phyloP scores from a whole-genome alignment of 2,797 vertebrate genomes.

The Melanogrammus aeglefinus region DNA sequence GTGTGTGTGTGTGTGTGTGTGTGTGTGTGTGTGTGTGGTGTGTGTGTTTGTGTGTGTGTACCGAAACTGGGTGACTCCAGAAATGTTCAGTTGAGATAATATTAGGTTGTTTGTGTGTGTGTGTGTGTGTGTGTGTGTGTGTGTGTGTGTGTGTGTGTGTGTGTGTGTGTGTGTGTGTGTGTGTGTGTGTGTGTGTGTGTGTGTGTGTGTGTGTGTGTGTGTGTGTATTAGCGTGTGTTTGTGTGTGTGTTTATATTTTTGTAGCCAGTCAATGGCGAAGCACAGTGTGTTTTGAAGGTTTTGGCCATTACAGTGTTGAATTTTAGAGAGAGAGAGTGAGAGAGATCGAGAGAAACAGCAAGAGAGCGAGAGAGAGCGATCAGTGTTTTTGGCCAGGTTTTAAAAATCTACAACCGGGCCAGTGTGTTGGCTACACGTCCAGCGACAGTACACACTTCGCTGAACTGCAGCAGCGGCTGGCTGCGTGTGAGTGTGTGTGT shows the following conservation, averaged over 20 bases:
- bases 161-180: too few relatives aligned
- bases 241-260: constrained; percentile 8
- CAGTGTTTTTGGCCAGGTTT: constrained; percentile 44
- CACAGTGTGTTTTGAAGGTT: constrained; percentile 58
- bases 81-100: constrained; percentile 72
- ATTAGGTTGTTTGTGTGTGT: constrained; percentile 66
- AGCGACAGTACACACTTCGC: constrained; percentile 28
- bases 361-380: neutral
- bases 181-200: too few relatives aligned
- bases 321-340: neutral
- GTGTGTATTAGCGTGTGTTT: too few relatives aligned
- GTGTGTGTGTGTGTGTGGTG: too few relatives aligned
- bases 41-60: constrained; percentile 14
- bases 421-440: constrained; percentile 59
- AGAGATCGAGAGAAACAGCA: too few relatives aligned
- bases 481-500: too few relatives aligned
- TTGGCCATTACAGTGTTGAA: constrained; percentile 54
- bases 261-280: constrained; percentile 59
- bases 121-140: constrained; percentile 64
- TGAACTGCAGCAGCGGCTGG: constrained; percentile 50
- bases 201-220: too few relatives aligned
- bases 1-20: neutral
- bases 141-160: constrained; percentile 16
- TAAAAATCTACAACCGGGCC: constrained; percentile 50
- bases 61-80: constrained; percentile 47